Evolutionary conservation across 2,797 vertebrate genomes (phyloP).

Genomic region (Passerculus sandwichensis): DNA sequence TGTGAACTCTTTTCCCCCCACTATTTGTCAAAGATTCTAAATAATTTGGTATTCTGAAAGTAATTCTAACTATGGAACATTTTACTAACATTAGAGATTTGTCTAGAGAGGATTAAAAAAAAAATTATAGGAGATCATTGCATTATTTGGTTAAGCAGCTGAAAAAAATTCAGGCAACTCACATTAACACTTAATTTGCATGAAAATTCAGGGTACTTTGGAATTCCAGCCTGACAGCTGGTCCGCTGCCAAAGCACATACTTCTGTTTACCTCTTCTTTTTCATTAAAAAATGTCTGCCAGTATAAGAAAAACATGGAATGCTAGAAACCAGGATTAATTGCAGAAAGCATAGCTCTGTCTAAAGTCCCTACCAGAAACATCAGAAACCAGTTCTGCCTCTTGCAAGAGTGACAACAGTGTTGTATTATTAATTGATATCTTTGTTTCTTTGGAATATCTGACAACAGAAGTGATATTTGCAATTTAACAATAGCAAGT

Average conservation of each 20-base stretch:
- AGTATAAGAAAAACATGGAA: background rate
- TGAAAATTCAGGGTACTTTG: background rate
- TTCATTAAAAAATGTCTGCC: background rate
- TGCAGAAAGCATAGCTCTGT: background rate
- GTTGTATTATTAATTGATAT: background rate
- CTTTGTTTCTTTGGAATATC: background rate
- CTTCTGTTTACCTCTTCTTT: background rate
- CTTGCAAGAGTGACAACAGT: rapidly evolving
- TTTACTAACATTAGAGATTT: background rate
- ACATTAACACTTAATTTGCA: background rate
- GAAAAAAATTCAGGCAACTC: background rate
- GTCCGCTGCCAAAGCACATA: background rate
- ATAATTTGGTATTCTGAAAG: background rate
- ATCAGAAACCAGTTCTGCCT: background rate
- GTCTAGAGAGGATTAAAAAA: background rate
- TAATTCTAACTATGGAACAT: background rate
- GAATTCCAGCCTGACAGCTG: background rate
- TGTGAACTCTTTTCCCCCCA: background rate
- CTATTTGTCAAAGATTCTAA: background rate
- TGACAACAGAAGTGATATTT: background rate
- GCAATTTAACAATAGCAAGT: background rate
- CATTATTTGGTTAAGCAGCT: background rate
- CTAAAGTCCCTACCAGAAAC: background rate
- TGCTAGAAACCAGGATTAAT: background rate
- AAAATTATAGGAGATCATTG: background rate